These are phyloP conservation scores for Aldrovandia affinis DNA, from an alignment of 2,797 vertebrate species.

Conservation along the genomic window DNA sequence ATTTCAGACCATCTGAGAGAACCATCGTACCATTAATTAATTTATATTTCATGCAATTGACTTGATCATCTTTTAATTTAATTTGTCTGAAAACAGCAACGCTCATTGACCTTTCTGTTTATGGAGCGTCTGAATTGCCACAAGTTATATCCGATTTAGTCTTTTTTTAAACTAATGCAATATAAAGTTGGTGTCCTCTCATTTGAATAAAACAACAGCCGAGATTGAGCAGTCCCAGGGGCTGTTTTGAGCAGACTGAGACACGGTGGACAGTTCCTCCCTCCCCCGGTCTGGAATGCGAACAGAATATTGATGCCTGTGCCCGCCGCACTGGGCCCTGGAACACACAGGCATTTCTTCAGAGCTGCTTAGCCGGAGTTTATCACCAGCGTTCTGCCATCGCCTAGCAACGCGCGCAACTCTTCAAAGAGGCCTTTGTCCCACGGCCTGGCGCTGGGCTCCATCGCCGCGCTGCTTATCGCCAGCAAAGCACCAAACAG, in stretches of 20 bases:
- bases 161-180: neutral
- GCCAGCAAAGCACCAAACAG: conserved; percentile 58
- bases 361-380: conserved; percentile 81
- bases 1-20: neutral
- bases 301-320: conserved; percentile 73
- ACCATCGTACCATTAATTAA: neutral
- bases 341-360: conserved; percentile 78
- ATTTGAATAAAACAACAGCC: conserved; percentile 10
- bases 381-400: conserved; percentile 80
- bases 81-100: neutral
- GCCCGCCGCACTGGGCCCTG: conserved; percentile 69
- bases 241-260: conserved; percentile 20
- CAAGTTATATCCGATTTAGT: conserved; percentile 5
- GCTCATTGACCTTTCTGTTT: neutral
- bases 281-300: conserved; percentile 58
- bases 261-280: conserved; percentile 45
- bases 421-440: conserved; percentile 86
- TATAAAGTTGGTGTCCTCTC: conserved; percentile 4
- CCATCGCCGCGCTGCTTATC: conserved; percentile 74
- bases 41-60: neutral
- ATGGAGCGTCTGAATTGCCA: neutral
- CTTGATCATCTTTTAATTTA: no score
- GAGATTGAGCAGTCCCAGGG: neutral
- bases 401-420: conserved; percentile 83
- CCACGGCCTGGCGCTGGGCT: conserved; percentile 70